These are phyloP conservation scores for Oppia nitens DNA, from an alignment of 1,140 invertebrate species.

Conservation along the genomic window DNA sequence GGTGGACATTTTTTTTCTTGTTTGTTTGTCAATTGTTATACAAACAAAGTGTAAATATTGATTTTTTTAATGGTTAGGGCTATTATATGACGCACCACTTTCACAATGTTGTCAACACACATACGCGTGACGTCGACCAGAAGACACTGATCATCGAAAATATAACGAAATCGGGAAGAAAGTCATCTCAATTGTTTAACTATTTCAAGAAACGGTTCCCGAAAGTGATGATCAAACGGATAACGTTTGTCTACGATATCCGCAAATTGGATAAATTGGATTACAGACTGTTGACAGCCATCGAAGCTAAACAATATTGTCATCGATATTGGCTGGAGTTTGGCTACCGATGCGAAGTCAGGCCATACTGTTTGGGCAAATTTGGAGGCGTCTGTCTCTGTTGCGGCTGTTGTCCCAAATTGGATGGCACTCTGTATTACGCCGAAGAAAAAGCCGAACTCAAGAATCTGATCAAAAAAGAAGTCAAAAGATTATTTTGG, in stretches of 20 bases:
- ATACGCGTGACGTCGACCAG: background rate
- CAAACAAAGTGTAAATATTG: too few relatives aligned
- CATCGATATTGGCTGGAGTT: background rate
- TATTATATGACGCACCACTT: slow-evolving; percentile 6
- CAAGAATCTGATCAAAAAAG: slow-evolving; percentile 51
- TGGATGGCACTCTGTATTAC: slow-evolving; percentile 78
- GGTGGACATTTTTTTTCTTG: too few relatives aligned
- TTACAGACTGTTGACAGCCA: background rate
- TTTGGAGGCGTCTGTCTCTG: background rate
- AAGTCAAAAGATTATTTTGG: slow-evolving; percentile 51
- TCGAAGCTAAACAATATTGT: background rate
- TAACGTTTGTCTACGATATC: background rate
- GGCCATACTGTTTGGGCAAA: background rate
- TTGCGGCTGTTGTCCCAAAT: slow-evolving; percentile 28
- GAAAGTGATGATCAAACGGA: background rate
- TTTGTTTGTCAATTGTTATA: too few relatives aligned
- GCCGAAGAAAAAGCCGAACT: slow-evolving; percentile 55
- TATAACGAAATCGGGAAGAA: background rate
- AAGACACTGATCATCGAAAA: slow-evolving; percentile 5
- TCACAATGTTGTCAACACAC: background rate
- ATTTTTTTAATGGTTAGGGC: too few relatives aligned
- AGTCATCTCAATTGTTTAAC: background rate
- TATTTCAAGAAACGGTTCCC: slow-evolving; percentile 5
- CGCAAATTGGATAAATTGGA: background rate
- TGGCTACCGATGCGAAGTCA: background rate